Evolutionary conservation across 2,113 vertebrate genomes (phyloP).

Genomic region (Ptilonorhynchus violaceus): DNA sequence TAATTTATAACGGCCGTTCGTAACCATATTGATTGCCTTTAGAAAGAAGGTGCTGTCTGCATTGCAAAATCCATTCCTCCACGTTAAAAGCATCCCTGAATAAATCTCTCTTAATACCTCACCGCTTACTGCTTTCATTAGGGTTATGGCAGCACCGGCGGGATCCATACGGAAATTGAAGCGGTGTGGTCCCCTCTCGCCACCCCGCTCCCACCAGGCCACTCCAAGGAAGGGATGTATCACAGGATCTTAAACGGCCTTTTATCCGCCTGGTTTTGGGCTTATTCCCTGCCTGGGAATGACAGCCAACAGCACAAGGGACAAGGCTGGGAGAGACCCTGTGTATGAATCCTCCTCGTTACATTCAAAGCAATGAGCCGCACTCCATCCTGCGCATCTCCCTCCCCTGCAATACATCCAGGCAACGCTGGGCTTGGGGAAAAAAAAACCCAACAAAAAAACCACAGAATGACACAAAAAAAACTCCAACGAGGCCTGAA

Average conservation of each 20-base stretch:
- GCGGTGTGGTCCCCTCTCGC: conserved; percentile 34
- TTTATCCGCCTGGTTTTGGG: conserved; percentile 41
- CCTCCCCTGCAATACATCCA: conserved; percentile 31
- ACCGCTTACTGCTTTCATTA: conserved; percentile 80
- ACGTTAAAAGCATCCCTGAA: conserved; percentile 70
- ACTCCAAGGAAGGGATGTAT: background rate
- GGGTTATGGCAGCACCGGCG: conserved; percentile 67
- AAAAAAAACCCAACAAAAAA: background rate
- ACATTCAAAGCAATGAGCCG: background rate
- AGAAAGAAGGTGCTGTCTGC: conserved; percentile 70
- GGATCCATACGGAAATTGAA: conserved; percentile 74
- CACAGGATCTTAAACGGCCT: conserved; percentile 35
- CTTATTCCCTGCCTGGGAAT: conserved; percentile 28
- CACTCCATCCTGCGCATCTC: background rate
- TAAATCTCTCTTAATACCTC: conserved; percentile 79
- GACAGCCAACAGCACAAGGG: background rate
- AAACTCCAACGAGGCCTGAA: background rate
- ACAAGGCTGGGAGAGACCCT: background rate
- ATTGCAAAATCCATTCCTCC: conserved; percentile 73
- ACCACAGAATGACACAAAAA: background rate
- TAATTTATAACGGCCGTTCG: conserved; percentile 74
- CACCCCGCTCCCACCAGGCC: background rate
- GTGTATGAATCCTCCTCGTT: conserved; percentile 35
- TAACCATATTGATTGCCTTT: conserved; percentile 76
- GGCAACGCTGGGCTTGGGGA: conserved; percentile 20